A percentile compares a stretch with the other conserved stretches of the same genome.
These are phyloP conservation scores for Microtus obscurus DNA, from an alignment of 2,797 vertebrate species.

Conservation along the genomic window DNA sequence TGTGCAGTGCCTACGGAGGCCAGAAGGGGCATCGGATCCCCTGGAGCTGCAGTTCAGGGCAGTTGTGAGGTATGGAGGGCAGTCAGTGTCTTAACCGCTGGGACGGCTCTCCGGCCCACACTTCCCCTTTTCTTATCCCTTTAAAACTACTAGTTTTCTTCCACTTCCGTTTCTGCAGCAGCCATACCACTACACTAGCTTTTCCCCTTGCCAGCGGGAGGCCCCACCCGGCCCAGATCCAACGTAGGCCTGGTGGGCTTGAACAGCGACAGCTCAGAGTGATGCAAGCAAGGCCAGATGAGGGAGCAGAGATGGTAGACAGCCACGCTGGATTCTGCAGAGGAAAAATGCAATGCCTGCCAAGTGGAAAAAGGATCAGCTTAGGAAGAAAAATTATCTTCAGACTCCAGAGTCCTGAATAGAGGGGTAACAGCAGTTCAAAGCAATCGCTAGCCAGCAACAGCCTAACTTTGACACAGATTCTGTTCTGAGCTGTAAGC, in stretches of 20 bases:
- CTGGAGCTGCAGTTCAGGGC: background rate
- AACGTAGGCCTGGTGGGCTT: background rate
- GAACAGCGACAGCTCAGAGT: background rate
- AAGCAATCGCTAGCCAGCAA: background rate
- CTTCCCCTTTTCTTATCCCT: background rate
- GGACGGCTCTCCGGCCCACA: background rate
- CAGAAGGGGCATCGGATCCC: background rate
- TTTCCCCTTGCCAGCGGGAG: slow-evolving; percentile 34
- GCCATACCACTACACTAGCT: background rate
- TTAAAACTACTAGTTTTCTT: slow-evolving; percentile 5
- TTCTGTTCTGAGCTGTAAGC: slow-evolving; percentile 54
- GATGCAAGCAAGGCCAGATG: background rate
- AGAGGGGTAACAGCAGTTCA: slow-evolving; percentile 61
- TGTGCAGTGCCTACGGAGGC: background rate
- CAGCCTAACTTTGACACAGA: slow-evolving; percentile 48
- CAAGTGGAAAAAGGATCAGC: slow-evolving; percentile 58
- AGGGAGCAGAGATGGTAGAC: background rate
- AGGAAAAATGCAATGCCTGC: slow-evolving; percentile 9
- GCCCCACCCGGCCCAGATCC: background rate
- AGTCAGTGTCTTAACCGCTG: background rate
- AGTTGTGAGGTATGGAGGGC: background rate
- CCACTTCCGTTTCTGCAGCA: slow-evolving; percentile 26
- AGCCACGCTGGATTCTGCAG: slow-evolving; percentile 42
- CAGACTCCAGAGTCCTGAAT: slow-evolving; percentile 11
- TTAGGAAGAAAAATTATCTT: slow-evolving; percentile 58